A percentile compares a stretch with the other conserved stretches of the same genome.
These are phyloP conservation scores for Thera britannica DNA, from an alignment of 2,888 invertebrate genomes.

Conservation along the genomic window DNA sequence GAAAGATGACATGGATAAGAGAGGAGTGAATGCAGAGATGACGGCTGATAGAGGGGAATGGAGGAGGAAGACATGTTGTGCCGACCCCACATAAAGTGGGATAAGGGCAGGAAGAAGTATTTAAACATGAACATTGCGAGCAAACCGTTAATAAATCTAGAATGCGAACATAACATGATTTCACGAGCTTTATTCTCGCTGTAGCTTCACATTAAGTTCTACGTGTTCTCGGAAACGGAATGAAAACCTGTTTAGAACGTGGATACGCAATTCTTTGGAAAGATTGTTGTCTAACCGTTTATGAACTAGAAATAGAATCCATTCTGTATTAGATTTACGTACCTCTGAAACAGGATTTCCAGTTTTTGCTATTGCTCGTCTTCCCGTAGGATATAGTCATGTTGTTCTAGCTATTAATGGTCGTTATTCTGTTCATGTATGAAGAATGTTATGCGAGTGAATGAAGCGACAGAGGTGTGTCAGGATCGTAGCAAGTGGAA, in stretches of 20 bases:
- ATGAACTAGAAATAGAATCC: conserved; percentile 18
- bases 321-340: conserved; percentile 12
- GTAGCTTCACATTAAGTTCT: conserved; percentile 1
- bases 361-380: conserved; percentile 1
- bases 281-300: conserved; percentile 24
- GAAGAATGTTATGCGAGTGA: no score
- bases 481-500: no score
- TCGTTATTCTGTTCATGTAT: no score
- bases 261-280: conserved; percentile 19
- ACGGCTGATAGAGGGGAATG: no score
- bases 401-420: neutral
- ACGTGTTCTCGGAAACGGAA: conserved; percentile 17
- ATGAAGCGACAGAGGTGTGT: no score
- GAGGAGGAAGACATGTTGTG: no score
- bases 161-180: neutral
- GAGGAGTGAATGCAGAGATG: no score
- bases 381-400: neutral
- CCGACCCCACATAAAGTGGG: no score
- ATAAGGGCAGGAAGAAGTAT: no score
- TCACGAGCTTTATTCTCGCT: conserved; percentile 3
- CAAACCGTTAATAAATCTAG: neutral
- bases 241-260: conserved; percentile 16
- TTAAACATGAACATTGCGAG: neutral
- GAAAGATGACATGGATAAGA: no score
- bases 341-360: conserved; percentile 15